Conservation (phyloP, 2,113 vertebrate species). For the Perognathus longimembris region DNA sequence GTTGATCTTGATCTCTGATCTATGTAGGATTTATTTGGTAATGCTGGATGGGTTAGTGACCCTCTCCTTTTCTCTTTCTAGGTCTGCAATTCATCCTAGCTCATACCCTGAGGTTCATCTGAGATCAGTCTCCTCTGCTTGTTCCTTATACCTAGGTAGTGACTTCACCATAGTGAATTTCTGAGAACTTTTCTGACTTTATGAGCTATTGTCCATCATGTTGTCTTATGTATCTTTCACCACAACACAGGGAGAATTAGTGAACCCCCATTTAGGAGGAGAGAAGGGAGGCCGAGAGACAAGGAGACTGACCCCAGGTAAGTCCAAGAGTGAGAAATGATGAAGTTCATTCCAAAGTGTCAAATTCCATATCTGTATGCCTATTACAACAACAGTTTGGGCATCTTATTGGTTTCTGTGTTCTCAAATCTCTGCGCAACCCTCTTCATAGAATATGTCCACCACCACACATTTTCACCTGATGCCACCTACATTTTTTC, state of each 20-base stretch:
- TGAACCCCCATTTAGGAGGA: neutral
- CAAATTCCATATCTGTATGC: neutral
- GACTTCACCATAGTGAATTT: neutral
- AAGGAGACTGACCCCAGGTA: neutral
- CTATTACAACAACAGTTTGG: neutral
- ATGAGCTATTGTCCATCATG: neutral
- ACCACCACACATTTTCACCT: neutral
- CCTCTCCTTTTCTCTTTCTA: neutral
- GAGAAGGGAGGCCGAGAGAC: neutral
- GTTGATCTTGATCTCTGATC: neutral
- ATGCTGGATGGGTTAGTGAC: neutral
- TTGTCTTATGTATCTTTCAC: neutral
- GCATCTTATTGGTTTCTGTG: neutral
- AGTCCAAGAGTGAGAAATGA: neutral
- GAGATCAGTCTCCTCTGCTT: neutral
- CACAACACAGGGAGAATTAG: neutral
- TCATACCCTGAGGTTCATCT: neutral
- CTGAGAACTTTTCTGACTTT: neutral
- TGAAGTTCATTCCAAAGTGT: neutral
- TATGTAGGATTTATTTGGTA: slow-evolving; percentile 2
- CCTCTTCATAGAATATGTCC: neutral
- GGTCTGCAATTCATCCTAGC: neutral
- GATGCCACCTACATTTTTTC: neutral
- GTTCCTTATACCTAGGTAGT: neutral
- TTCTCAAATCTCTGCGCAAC: accelerated